phyloP scores from a whole-genome alignment of 2,797 vertebrate genomes.

The Tinamus major region DNA sequence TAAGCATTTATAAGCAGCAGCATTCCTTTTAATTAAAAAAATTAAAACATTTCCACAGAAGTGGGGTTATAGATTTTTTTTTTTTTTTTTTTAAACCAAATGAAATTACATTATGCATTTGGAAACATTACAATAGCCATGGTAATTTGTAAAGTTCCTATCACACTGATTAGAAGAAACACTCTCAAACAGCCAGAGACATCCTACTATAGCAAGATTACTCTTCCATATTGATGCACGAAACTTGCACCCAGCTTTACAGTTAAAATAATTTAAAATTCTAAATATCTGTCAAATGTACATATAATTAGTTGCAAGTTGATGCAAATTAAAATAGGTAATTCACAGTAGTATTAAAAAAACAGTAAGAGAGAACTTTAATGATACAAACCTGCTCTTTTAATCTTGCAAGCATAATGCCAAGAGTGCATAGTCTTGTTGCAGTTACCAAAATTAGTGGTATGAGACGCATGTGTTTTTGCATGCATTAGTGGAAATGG shows the following conservation, averaged over 20 bases:
- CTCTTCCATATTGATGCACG: not conserved
- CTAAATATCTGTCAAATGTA: not conserved
- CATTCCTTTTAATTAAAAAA: not conserved
- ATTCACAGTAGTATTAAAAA: not conserved
- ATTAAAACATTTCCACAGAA: not conserved
- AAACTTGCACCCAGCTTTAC: not conserved
- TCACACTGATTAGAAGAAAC: not conserved
- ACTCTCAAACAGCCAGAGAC: not conserved
- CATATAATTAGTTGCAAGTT: not conserved
- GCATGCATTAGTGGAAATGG: not conserved
- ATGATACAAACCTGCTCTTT: not conserved
- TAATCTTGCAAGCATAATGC: not conserved
- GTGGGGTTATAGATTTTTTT: no score
- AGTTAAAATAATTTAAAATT: not conserved
- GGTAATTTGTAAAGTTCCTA: not conserved
- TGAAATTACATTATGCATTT: not conserved
- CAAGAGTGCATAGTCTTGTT: not conserved
- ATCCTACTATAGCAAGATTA: not conserved
- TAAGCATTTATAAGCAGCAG: not conserved
- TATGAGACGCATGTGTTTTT: not conserved
- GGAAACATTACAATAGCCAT: not conserved
- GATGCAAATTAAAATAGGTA: not conserved
- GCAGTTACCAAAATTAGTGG: not conserved
- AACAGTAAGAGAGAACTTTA: not conserved
- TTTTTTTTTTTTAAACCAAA: no score